Base-by-base conservation (phyloP, 2,888 invertebrate genomes). In the Pasiphila rectangulata region DNA sequence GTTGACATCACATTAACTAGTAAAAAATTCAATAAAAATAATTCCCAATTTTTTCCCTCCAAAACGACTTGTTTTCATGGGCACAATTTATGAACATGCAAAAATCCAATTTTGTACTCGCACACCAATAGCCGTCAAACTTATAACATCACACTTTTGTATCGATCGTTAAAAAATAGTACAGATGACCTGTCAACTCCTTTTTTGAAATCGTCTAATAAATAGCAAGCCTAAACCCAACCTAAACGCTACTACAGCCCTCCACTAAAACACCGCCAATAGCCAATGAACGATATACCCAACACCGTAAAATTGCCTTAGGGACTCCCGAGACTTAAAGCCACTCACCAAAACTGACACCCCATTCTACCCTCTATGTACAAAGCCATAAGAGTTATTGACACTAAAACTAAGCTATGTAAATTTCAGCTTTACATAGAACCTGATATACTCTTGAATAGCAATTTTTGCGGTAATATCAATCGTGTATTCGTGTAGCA, bases 391-490 rank as follows among this genome's bases (percentile, higher is more conserved):
- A 62, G 62, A 40, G 53, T 43, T 52, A 56, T 47, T 47, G 41
- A 7, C 1, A 30, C 34, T 35, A 47, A 39, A 13, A 57, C 58
- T 51, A 48, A 50, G 47, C 36, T 68, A 69, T 72, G 69, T 67
- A 69, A 71, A 72, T 72, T 67, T 58, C 46, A 53, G 54, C 46
- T 56, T 67, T 63, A 57, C 64, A 72, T 68, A 72, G 59, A 67
- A 67, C 62, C 73, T 69, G 64, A 76, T 76, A 73, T 75, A 72
- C 69, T 62, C 69, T 66, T 77, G 75, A 79, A 78, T 74, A 71
- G 69, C 75, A 79, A 77, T 79, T 78, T 78, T 75, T 74, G 74
- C 65, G 77, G 76, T 74, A 75, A 80, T 81, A 83, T 80, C 79
- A 75, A 79, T 80, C 72, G 72, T 60, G 32, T 32, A 32, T n/a